Base-by-base conservation (phyloP, 2,113 vertebrate genomes). In the Halichoerus grypus region DNA sequence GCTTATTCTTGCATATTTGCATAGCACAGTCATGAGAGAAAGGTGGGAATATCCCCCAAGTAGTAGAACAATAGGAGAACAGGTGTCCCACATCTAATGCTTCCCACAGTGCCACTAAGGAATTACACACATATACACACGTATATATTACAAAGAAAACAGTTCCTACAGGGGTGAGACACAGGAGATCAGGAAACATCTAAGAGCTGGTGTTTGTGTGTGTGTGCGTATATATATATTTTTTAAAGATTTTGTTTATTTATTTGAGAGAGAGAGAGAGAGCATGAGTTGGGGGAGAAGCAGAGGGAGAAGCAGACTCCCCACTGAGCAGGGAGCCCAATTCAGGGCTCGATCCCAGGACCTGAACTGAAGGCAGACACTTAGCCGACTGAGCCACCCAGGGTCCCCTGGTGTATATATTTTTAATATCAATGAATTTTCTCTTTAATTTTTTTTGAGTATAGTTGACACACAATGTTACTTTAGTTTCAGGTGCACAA, bases 21-120 rank as follows among this genome's bases (percentile, higher is more conserved):
- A 0, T 1, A 8, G 22, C 12, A 22, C 3, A 13, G 14, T 33
- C n/a, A 33, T 2, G 22, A 61, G 14, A 57, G 46, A 22, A 53
- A 42, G 6, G 10, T 28, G n/a, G 26, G 1, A 13, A 1, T 4
- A 15, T 26, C 19, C 21, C 24, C 46, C 24, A 21, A 19, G 28
- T 1, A 18, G 26, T 5, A 24, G 67, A 21, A 59, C 13, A 13
- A 1, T 0, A 4, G 16, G 33, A 22, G 53, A 65, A 16, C 14
- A 57, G 33, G 28, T 46, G 31, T 36, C 49, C 33, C 19, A 33
- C 18, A 1, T 28, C 26, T 21, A 61, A 49, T 22, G 2, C 28
- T 57, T 72, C 28, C 18, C 12, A 26, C 0, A 46, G n/a, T 18
- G 39, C 69, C 19, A 1, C 22, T 67, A 24, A 3, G 33, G 46